Evolutionary conservation across 1,140 invertebrate genomes (phyloP).

Genomic region (Chlorops oryzae): DNA sequence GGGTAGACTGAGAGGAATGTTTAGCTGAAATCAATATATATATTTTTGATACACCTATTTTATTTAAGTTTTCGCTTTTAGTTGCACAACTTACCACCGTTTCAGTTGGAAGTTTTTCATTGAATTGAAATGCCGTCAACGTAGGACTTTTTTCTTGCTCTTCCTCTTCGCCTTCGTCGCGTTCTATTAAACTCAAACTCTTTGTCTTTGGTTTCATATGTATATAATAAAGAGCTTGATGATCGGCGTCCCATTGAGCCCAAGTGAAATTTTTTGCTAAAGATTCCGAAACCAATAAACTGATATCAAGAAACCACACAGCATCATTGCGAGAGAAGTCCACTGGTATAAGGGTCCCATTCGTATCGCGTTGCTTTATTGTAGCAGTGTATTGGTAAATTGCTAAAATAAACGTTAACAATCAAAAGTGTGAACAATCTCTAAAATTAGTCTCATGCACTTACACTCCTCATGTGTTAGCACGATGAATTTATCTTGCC

Average conservation of each 20-base stretch:
- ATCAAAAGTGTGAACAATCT: slow-evolving; percentile 4
- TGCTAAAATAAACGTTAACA: slow-evolving; percentile 20
- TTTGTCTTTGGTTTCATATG: slow-evolving; percentile 62
- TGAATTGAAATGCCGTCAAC: slow-evolving; percentile 75
- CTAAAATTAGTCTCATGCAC: slow-evolving; percentile 27
- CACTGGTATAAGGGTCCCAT: slow-evolving; percentile 33
- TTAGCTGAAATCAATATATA: slow-evolving; percentile 54
- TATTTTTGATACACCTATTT: neutral
- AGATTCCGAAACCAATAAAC: slow-evolving; percentile 54
- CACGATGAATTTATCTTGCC: slow-evolving; percentile 64
- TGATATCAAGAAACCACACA: slow-evolving; percentile 51
- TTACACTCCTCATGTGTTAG: slow-evolving; percentile 75
- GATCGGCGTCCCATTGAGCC: slow-evolving; percentile 74
- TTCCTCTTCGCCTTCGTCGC: slow-evolving; percentile 43
- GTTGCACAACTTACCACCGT: slow-evolving; percentile 73
- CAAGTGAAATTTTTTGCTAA: slow-evolving; percentile 69
- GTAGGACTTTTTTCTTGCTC: slow-evolving; percentile 53
- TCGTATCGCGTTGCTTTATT: slow-evolving; percentile 26
- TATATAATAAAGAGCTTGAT: slow-evolving; percentile 69
- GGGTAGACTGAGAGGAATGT: slow-evolving; percentile 75
- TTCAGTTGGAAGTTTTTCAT: slow-evolving; percentile 75
- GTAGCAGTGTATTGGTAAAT: slow-evolving; percentile 37
- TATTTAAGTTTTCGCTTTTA: slow-evolving; percentile 9
- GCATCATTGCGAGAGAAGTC: slow-evolving; percentile 48
- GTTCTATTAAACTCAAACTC: slow-evolving; percentile 54